Percentiles rank a stretch among this genome's conserved stretches.
phyloP scores from a whole-genome alignment of 1,140 invertebrate genomes.

The Diabrotica virgifera region DNA sequence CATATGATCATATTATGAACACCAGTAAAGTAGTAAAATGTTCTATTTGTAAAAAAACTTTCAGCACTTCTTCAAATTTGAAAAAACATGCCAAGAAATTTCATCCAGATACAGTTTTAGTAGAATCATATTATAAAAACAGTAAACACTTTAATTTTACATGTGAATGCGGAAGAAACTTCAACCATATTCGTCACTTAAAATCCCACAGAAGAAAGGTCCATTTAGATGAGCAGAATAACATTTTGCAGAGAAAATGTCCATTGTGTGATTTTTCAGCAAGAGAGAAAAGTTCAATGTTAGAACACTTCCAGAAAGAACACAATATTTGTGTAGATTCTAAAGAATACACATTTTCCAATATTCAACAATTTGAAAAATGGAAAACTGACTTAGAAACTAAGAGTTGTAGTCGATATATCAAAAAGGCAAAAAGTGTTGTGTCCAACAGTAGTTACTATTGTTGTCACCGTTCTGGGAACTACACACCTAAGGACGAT shows the following conservation, averaged over 20 bases:
- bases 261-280: neutral
- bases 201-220: constrained; percentile 4
- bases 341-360: neutral
- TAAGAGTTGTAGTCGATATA: neutral
- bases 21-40: too few relatives aligned
- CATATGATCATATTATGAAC: neutral
- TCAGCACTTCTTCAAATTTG: neutral
- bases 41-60: neutral
- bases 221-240: neutral
- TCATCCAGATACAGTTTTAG: neutral
- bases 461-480: constrained; percentile 21
- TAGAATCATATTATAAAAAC: neutral
- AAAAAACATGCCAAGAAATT: constrained; percentile 5
- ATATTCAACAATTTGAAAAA: neutral
- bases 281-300: constrained; percentile 3
- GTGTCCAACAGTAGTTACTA: neutral
- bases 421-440: neutral
- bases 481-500: constrained; percentile 15
- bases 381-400: neutral
- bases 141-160: neutral
- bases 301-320: neutral
- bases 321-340: neutral
- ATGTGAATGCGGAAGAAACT: constrained; percentile 4
- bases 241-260: neutral
- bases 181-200: constrained; percentile 2